Evolutionary conservation across 2,113 vertebrate genomes (phyloP), one percentile per base, ranked within the genome.

Genomic region (Eurystomus gularis): DNA sequence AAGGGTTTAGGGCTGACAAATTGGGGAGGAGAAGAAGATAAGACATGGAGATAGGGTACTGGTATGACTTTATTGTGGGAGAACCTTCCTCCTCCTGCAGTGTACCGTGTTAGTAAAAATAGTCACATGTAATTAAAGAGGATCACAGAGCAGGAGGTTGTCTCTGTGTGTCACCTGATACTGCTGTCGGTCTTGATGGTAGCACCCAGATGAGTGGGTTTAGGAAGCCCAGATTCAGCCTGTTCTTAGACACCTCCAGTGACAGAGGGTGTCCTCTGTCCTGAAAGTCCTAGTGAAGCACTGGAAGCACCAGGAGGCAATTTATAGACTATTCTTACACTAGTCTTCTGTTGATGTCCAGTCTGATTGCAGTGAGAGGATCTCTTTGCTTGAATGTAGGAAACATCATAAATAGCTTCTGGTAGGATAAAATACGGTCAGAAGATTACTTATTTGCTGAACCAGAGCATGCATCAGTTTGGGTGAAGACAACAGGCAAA

Each of bases 131-230:
- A 68, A 91, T 71, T 33, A 75, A 78, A 78, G 62, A 83, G 46
- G 54, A 83, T 42, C 76, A 70, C 40, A 81, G 82, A 23, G 46
- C 64, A 73, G 52, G 57, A 88, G 79, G 39, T 29, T 62, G 40
- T 78, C 89, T 77, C 58, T 92, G 28, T 73, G 37, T 70, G 58
- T 54, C 77, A 88, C 14, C 46, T 70, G 90, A 97, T 93, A 88
- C 19, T 90, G 62, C 35, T 82, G 79, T 29, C 0, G 0, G 9
- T 33, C 52, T 35, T 35, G 55, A 58, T 65, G 66, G 19, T 31
- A 39, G 31, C 44, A 91, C 44, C 6, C 33, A 52, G 23, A 5
- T 14, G 13, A 2, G 54, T 70, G 79, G 76, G 40, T 62, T 92
- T 80, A 86, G 80, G 87, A 86, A 93, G 40, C 37, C 62, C 40